phyloP scores from a whole-genome alignment of 2,113 vertebrate genomes.

The Heterotilapia buettikoferi region DNA sequence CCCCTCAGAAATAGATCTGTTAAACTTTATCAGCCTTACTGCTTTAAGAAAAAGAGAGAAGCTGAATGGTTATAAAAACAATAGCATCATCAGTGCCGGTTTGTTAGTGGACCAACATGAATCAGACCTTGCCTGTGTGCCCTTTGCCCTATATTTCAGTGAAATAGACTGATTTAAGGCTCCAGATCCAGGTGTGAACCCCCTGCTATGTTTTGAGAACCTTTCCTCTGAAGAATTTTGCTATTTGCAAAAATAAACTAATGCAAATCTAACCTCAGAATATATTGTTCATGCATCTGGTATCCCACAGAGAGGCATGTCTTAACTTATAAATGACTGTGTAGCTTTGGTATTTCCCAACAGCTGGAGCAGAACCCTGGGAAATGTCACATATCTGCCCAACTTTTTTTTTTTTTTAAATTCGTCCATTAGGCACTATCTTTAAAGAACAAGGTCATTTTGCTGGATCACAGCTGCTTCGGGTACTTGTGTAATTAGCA shows the following conservation, averaged over 20 bases:
- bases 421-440: not conserved
- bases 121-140: not conserved
- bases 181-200: not conserved
- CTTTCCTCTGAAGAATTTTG: not conserved
- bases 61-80: not conserved
- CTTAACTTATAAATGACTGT: constrained; percentile 26
- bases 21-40: not conserved
- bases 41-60: not conserved
- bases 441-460: not conserved
- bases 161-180: not conserved
- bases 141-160: not conserved
- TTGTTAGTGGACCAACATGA: not conserved
- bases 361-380: constrained; percentile 62
- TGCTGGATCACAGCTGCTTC: not conserved
- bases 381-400: constrained; percentile 47
- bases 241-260: not conserved
- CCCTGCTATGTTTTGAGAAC: not conserved
- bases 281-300: not conserved
- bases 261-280: not conserved
- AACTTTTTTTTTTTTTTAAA: not conserved
- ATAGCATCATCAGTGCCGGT: not conserved
- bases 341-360: constrained; percentile 59
- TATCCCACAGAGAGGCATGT: constrained; percentile 7
- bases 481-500: not conserved
- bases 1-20: not conserved